Base-by-base conservation (phyloP, 2,797 vertebrate species). In the Helostoma temminkii region DNA sequence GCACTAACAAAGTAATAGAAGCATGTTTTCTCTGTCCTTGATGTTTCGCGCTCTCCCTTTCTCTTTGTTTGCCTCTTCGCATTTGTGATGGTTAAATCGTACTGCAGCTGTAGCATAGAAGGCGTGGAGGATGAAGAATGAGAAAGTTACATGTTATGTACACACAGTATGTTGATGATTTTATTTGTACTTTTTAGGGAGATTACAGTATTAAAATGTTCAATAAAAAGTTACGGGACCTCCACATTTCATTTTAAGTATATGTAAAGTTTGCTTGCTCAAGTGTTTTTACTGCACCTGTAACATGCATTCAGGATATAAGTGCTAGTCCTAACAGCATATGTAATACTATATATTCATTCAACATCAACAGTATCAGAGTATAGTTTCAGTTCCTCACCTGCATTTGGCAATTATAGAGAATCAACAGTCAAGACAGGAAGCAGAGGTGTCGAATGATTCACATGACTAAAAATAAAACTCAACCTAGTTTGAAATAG, bases 171-270 rank as follows among this genome's bases (percentile, higher is more conserved):
- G 84, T 89, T 71, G 62, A 86, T 81, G 84, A 66, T 82, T 89
- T 92, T 82, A 88, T 90, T 92, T 89, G 84, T 87, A 85, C 82
- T 89, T 89, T 91, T 83, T 56, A 61, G 67, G 80, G 77, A 85
- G 73, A 88, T 81, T 45, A 84, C 73, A 61, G 66, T 89, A 93
- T 88, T 93, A 94, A 82, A 82, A 77, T 55, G 76, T 84, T 77
- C 39, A 75, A 80, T 32, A 78, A 85, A n/a, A 84, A 62, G 18
- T 14, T 1, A 21, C 2, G 1, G 36, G 11, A 18, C 55, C 42
- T 41, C 62, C 18, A 8, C 67, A 57, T 49, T 82, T 71, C 15
- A 62, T 70, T 72, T 21, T 22, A 28, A 18, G 21, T 34, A 25
- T 22, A 30, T 19, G 5, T 42, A 54, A 10, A 4, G 25, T 41